Conservation (phyloP, 2,888 invertebrate genomes). For the Endotricha flammealis region DNA sequence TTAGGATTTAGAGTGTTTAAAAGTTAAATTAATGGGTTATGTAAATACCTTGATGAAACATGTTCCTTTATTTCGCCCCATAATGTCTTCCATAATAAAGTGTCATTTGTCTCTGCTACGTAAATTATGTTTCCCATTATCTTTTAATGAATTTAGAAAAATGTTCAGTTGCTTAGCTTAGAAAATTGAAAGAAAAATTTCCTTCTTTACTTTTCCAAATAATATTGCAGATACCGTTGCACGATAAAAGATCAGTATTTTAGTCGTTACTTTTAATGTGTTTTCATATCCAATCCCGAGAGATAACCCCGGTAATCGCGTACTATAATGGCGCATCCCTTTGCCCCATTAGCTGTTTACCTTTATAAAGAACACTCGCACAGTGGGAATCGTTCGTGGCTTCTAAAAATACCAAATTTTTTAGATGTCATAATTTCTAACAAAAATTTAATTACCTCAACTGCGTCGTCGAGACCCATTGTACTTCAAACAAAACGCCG, state of each 20-base stretch:
- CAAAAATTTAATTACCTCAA: constrained; percentile 65
- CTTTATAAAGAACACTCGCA: constrained; percentile 29
- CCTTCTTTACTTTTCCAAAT: neutral
- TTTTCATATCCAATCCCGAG: constrained; percentile 15
- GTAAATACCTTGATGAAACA: constrained; percentile 34
- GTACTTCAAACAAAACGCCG: constrained; percentile 72
- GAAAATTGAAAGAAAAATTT: neutral
- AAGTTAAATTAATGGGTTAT: constrained; percentile 44
- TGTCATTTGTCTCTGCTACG: constrained; percentile 11
- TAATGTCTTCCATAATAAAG: constrained; percentile 23
- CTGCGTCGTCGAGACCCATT: constrained; percentile 53
- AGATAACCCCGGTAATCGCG: constrained; percentile 15
- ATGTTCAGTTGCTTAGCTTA: neutral
- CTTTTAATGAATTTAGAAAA: constrained; percentile 10
- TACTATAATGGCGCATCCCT: constrained; percentile 12
- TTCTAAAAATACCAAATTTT: constrained; percentile 35
- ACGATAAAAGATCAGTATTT: constrained; percentile 9
- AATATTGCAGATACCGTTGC: constrained; percentile 5
- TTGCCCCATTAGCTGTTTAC: constrained; percentile 27
- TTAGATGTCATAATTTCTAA: constrained; percentile 42
- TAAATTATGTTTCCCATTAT: constrained; percentile 11
- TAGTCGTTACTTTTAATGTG: constrained; percentile 14
- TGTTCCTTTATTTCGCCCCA: constrained; percentile 23
- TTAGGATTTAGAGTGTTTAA: constrained; percentile 46
- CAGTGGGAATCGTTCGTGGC: constrained; percentile 24